These are phyloP conservation scores for Sebastes paucispinis DNA, from an alignment of 2,797 vertebrate species.

Conservation along the genomic window DNA sequence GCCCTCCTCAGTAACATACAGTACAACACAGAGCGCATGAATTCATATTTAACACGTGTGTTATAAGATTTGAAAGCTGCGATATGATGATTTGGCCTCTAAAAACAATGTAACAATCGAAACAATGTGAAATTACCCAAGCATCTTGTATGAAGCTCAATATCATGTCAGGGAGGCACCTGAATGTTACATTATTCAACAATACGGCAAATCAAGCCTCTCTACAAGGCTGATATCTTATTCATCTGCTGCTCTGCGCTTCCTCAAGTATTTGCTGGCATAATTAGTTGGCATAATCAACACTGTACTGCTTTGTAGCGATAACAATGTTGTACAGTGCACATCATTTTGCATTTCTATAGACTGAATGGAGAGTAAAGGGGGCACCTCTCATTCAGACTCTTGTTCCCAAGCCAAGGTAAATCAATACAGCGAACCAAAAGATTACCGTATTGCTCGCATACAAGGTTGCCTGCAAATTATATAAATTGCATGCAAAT, in stretches of 20 bases:
- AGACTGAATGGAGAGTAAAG: constrained; percentile 40
- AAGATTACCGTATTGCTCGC: constrained; percentile 6
- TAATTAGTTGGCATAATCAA: constrained; percentile 75
- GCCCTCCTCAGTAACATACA: background rate
- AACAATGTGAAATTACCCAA: constrained; percentile 35
- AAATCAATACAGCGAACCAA: constrained; percentile 36
- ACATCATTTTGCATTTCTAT: constrained; percentile 20
- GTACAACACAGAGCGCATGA: background rate
- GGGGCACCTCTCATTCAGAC: constrained; percentile 41
- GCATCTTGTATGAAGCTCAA: constrained; percentile 29
- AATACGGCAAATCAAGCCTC: constrained; percentile 44
- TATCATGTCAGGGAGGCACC: constrained; percentile 54
- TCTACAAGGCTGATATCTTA: constrained; percentile 70
- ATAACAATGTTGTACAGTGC: constrained; percentile 55
- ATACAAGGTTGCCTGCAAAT: constrained; percentile 20
- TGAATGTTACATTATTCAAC: constrained; percentile 57
- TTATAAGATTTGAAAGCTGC: background rate
- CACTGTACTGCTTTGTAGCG: constrained; percentile 54
- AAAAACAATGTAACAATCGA: constrained; percentile 24
- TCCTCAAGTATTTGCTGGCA: constrained; percentile 62
- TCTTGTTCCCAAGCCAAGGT: constrained; percentile 41
- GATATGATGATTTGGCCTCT: constrained; percentile 11
- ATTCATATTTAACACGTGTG: background rate
- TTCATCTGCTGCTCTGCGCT: constrained; percentile 63
- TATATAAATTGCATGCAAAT: constrained; percentile 26